phyloP scores from a whole-genome alignment of 1,140 invertebrate genomes.

The Habropoda laboriosa region DNA sequence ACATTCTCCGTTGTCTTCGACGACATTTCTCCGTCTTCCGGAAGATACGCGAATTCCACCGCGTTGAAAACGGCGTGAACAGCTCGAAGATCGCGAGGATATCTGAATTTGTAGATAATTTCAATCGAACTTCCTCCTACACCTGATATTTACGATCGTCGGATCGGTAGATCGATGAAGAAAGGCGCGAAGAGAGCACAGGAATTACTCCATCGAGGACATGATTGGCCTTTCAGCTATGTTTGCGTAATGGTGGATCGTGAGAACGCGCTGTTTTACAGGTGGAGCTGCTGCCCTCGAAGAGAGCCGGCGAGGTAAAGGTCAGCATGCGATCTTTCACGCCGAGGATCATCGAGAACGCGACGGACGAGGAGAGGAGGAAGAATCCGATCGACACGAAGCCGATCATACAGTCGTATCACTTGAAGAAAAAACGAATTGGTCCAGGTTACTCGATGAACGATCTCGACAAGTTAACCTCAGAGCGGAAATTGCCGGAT shows the following conservation, averaged over 20 bases:
- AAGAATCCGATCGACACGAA: slow-evolving; percentile 60
- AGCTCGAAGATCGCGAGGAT: too few species aligned
- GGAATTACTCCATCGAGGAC: slow-evolving; percentile 15
- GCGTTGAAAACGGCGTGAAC: too few species aligned
- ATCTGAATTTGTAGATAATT: too few species aligned
- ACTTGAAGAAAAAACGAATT: slow-evolving; percentile 72
- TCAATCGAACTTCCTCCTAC: too few species aligned
- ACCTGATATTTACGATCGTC: too few species aligned
- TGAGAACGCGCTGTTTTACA: slow-evolving; percentile 66
- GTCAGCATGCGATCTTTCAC: slow-evolving; percentile 77
- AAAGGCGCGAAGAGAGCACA: not conserved
- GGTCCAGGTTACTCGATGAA: slow-evolving; percentile 80
- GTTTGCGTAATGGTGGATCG: slow-evolving; percentile 59
- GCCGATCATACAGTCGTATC: slow-evolving; percentile 73
- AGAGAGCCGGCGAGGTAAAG: slow-evolving; percentile 69
- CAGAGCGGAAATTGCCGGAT: slow-evolving; percentile 57
- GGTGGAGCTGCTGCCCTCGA: slow-evolving; percentile 71
- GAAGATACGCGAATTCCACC: too few species aligned
- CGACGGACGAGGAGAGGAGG: slow-evolving; percentile 24
- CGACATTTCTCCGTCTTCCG: too few species aligned
- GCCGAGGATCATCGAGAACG: slow-evolving; percentile 74
- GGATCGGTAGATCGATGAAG: not conserved
- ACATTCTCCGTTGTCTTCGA: too few species aligned
- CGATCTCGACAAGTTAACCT: slow-evolving; percentile 77
- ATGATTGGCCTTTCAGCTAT: slow-evolving; percentile 50